A percentile compares a stretch with the other conserved stretches of the same genome.
Conservation (phyloP, 2,797 vertebrate species). For the Siniperca undulata region DNA sequence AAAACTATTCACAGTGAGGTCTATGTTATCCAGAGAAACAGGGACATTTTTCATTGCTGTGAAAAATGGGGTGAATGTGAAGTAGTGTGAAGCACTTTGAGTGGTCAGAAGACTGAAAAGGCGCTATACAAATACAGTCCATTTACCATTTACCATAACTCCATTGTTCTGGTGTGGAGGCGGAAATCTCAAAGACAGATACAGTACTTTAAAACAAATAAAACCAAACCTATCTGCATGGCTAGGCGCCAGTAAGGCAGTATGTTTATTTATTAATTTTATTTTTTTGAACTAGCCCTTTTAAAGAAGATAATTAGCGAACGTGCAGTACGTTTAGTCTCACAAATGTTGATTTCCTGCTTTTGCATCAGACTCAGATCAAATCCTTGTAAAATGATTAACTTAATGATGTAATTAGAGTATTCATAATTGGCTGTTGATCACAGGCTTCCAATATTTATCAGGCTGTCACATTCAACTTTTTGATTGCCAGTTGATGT, state of each 20-base stretch:
- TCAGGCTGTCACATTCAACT: conserved; percentile 48
- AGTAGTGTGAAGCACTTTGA: too few species aligned
- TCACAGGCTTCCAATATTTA: conserved; percentile 43
- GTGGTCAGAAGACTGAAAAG: too few species aligned
- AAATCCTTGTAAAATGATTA: conserved; percentile 52
- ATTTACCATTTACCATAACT: not conserved
- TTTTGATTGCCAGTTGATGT: conserved; percentile 41
- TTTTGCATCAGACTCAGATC: conserved; percentile 42
- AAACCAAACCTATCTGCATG: not conserved
- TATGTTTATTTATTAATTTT: too few species aligned
- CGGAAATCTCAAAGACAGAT: not conserved
- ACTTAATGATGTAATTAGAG: conserved; percentile 52
- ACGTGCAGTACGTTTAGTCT: not conserved
- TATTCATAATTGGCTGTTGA: conserved; percentile 53
- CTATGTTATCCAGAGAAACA: not conserved
- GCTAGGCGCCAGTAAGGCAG: not conserved
- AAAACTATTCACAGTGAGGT: not conserved
- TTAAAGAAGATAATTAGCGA: conserved; percentile 14
- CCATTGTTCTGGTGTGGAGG: not conserved
- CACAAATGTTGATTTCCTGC: conserved; percentile 47
- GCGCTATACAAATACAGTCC: too few species aligned
- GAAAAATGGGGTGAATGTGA: too few species aligned
- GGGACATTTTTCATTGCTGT: not conserved
- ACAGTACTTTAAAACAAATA: not conserved
- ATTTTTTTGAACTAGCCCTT: not conserved